Percentiles rank a stretch among this genome's conserved stretches.
Conservation (phyloP, 2,797 vertebrate species). For the Gallinago nigripennis region DNA sequence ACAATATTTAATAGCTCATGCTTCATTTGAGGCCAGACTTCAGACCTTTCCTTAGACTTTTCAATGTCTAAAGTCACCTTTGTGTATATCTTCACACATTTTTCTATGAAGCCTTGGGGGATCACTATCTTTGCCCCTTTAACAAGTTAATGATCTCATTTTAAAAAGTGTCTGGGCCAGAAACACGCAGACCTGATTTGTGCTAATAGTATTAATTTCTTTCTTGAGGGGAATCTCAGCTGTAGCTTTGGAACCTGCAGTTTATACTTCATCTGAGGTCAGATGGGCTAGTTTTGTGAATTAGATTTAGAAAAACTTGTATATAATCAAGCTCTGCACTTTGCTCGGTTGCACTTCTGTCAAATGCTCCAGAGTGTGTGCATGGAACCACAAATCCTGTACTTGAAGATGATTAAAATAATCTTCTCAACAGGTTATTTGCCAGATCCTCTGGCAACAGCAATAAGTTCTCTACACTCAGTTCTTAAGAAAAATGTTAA, state of each 20-base stretch:
- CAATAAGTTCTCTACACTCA: neutral
- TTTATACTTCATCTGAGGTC: neutral
- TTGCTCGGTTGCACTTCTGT: neutral
- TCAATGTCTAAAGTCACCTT: constrained; percentile 54
- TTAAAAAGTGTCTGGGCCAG: neutral
- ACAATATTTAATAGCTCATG: constrained; percentile 31
- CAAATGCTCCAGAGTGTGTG: neutral
- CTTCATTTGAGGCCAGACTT: constrained; percentile 34
- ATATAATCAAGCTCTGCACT: neutral
- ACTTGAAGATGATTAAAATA: neutral
- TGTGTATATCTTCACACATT: constrained; percentile 8
- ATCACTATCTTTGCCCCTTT: constrained; percentile 13
- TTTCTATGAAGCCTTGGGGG: constrained; percentile 25
- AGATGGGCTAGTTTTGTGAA: neutral
- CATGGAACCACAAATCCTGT: neutral
- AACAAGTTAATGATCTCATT: constrained; percentile 32
- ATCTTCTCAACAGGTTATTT: neutral
- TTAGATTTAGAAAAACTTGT: neutral
- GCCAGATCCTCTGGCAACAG: neutral
- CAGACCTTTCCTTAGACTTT: constrained; percentile 9
- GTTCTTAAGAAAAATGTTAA: neutral
- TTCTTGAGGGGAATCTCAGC: neutral
- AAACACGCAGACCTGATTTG: neutral
- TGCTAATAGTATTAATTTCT: neutral
- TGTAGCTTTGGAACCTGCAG: neutral